These are phyloP conservation scores for Epinephelus coioides DNA, from an alignment of 2,797 vertebrate genomes.

Conservation along the genomic window DNA sequence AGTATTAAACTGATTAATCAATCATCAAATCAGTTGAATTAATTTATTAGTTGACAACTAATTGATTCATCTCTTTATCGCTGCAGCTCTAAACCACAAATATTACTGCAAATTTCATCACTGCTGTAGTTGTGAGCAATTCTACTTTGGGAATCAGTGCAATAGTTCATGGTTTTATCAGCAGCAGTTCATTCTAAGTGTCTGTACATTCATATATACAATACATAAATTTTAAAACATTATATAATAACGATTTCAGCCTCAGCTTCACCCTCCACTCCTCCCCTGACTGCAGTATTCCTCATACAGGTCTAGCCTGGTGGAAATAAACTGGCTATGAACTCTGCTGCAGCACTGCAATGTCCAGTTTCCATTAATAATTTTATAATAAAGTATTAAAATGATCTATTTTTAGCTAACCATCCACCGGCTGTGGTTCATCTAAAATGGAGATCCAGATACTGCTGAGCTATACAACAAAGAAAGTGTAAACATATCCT, in stretches of 20 bases:
- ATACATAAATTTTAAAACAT: not conserved
- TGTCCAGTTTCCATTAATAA: slow-evolving; percentile 71
- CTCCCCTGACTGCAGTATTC: slow-evolving; percentile 20
- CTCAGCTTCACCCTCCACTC: not conserved
- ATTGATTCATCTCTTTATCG: no score
- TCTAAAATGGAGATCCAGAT: slow-evolving; percentile 53
- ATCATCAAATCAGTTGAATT: no score
- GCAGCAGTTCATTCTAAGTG: not conserved
- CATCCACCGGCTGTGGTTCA: slow-evolving; percentile 27
- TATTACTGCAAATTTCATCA: not conserved
- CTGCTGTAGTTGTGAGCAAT: not conserved
- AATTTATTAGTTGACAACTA: no score
- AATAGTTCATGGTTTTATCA: not conserved
- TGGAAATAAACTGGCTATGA: slow-evolving; percentile 46
- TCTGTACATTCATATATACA: not conserved
- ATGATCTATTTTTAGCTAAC: slow-evolving; percentile 60
- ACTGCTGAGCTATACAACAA: slow-evolving; percentile 27
- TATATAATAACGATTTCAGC: not conserved
- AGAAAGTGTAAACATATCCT: slow-evolving; percentile 6
- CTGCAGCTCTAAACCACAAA: not conserved
- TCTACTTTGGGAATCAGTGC: not conserved
- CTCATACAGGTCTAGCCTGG: slow-evolving; percentile 10
- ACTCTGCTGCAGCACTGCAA: slow-evolving; percentile 49
- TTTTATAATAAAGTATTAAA: slow-evolving; percentile 69
- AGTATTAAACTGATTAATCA: no score